Percentiles rank a stretch among this genome's conserved stretches.
These are phyloP conservation scores for Drosophila borborema DNA, from an alignment of 2,888 invertebrate species.

Conservation along the genomic window DNA sequence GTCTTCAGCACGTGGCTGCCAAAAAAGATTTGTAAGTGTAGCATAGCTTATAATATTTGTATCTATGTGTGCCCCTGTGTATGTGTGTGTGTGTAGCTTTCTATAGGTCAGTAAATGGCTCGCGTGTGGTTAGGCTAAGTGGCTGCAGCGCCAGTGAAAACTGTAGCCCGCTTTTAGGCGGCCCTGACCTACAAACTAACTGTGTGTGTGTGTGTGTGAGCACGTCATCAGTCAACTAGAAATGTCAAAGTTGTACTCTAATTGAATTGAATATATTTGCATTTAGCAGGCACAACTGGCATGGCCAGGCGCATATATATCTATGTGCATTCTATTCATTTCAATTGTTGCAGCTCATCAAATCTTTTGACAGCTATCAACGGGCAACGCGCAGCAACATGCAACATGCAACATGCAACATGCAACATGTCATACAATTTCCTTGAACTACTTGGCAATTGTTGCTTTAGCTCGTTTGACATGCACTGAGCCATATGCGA, in stretches of 20 bases:
- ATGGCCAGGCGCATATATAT: not conserved
- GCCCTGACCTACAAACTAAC: constrained; percentile 57
- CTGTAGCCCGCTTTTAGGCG: constrained; percentile 47
- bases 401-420: constrained; percentile 25
- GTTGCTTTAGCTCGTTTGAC: constrained; percentile 38
- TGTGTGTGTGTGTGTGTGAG: not conserved
- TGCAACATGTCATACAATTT: constrained; percentile 25
- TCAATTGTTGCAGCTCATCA: constrained; percentile 42
- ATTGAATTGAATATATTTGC: constrained; percentile 60
- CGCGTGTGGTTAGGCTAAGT: constrained; percentile 50
- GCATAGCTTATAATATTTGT: constrained; percentile 20
- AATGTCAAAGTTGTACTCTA: constrained; percentile 41
- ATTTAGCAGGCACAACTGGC: constrained; percentile 30
- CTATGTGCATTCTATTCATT: constrained; percentile 15
- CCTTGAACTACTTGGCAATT: constrained; percentile 41
- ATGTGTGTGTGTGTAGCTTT: constrained; percentile 1
- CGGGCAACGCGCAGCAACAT: constrained; percentile 26
- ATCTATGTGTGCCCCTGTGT: constrained; percentile 6
- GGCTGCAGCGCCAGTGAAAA: constrained; percentile 27
- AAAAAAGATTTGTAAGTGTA: constrained; percentile 40
- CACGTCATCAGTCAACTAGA: constrained; percentile 20
- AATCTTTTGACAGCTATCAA: constrained; percentile 31
- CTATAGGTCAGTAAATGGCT: constrained; percentile 38
- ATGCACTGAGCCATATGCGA: constrained; percentile 39
- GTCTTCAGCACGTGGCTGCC: constrained; percentile 54